Evolutionary conservation across 2,113 vertebrate genomes (phyloP), one percentile per base, ranked within the genome.

Genomic region (Gulo gulo): DNA sequence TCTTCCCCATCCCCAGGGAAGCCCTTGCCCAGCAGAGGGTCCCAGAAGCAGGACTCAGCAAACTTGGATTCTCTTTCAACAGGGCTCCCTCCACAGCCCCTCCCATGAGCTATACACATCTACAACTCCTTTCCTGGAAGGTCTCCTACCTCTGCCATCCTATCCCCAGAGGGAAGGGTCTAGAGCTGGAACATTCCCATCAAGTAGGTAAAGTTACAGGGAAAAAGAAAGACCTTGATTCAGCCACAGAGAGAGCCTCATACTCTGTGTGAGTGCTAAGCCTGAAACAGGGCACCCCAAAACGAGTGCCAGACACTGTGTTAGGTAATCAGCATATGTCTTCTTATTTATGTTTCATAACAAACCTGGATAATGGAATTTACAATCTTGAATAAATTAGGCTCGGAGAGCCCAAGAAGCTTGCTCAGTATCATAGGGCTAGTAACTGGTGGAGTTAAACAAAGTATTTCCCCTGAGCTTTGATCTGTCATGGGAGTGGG

Each of bases 171-270:
- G 21, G 23, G 10, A 23, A 59, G 7, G 3, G 3, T 73, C 42
- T 71, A 57, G 47, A 78, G 47, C 11, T 45, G 26, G 52, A 24
- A 21, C 14, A 81, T 63, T 95, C 23, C 34, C 6, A 31, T 16
- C 42, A 52, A n/a, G 83, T 16, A 50, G 57, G 4, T 45, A n/a
- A 85, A n/a, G 67, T 67, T 29, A 55, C 57, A 36, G 29, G 14
- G 20, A 85, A 59, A 57, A 76, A 71, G 76, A 61, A 55, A 71
- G 18, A 34, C 26, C 74, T 45, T 36, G 63, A 52, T 61, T 11
- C 31, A 42, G 10, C 10, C 16, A 4, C 7, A 1, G 0, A 7
- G 13, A 34, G 14, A 76, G 2, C 5, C 34, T 55, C 11, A 10
- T 4, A 78, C 1, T 23, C 14, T 26, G 1, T 21, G n/a, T 59